phyloP scores from a whole-genome alignment of 2,113 vertebrate species.

The Cottus gobio region DNA sequence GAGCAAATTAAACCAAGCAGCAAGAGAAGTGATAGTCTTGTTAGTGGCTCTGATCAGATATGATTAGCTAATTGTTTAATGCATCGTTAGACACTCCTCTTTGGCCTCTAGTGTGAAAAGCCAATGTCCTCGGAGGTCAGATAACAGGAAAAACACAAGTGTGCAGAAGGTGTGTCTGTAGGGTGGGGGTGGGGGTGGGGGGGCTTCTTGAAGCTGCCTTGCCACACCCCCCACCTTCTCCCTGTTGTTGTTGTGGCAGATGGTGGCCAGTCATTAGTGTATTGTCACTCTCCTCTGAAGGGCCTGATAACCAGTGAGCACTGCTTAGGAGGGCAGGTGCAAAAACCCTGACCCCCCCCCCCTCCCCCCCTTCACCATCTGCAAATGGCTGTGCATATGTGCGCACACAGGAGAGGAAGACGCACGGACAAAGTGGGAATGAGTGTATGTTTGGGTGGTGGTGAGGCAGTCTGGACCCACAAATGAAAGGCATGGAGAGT shows the following conservation, averaged over 20 bases:
- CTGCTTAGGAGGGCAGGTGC: slow-evolving; percentile 87
- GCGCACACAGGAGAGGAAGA: slow-evolving; percentile 34
- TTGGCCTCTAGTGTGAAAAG: slow-evolving; percentile 31
- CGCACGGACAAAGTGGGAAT: slow-evolving; percentile 43
- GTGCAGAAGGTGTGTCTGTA: slow-evolving; percentile 49
- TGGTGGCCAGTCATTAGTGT: slow-evolving; percentile 88
- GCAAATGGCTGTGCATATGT: slow-evolving; percentile 57
- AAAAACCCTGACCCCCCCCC: slow-evolving; percentile 83
- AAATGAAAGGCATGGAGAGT: slow-evolving; percentile 60
- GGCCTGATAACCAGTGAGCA: slow-evolving; percentile 84
- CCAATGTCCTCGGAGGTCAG: slow-evolving; percentile 42
- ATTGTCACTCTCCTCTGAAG: slow-evolving; percentile 86
- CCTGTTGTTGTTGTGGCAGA: slow-evolving; percentile 83
- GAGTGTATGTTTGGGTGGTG: slow-evolving; percentile 3
- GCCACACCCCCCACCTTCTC: slow-evolving; percentile 67
- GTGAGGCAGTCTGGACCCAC: slow-evolving; percentile 24
- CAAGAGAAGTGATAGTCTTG: slow-evolving; percentile 8
- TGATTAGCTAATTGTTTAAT: slow-evolving; percentile 56
- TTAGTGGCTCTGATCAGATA: slow-evolving; percentile 35
- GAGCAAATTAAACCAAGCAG: slow-evolving; percentile 1
- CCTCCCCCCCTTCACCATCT: slow-evolving; percentile 77
- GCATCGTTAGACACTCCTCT: slow-evolving; percentile 42
- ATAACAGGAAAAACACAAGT: slow-evolving; percentile 47
- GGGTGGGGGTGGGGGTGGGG: slow-evolving; percentile 2
- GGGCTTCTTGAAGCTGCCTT: slow-evolving; percentile 63